Conservation (phyloP, 2,888 invertebrate species). For the Gerosis bhagava region DNA sequence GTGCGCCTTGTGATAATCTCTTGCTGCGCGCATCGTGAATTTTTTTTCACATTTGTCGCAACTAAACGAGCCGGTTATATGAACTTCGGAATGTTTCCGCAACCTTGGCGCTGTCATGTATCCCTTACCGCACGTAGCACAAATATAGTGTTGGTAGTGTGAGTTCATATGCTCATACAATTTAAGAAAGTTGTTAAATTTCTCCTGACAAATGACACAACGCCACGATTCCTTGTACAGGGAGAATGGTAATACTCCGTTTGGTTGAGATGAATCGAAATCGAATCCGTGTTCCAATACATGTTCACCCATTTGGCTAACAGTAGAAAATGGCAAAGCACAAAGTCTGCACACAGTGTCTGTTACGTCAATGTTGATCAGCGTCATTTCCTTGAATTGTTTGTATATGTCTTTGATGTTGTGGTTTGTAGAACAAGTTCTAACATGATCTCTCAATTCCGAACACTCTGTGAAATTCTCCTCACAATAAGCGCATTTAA, state of each 20-base stretch:
- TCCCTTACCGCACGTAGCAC: slow-evolving; percentile 69
- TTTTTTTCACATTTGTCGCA: slow-evolving; percentile 62
- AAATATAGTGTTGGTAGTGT: slow-evolving; percentile 73
- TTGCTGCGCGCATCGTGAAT: slow-evolving; percentile 61
- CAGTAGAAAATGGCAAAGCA: slow-evolving; percentile 44
- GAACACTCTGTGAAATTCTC: slow-evolving; percentile 59
- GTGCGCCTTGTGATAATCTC: slow-evolving; percentile 65
- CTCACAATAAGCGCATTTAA: slow-evolving; percentile 71
- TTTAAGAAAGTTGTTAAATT: slow-evolving; percentile 68
- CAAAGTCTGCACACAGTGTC: slow-evolving; percentile 59
- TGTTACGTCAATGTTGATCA: slow-evolving; percentile 67
- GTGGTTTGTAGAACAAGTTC: slow-evolving; percentile 51
- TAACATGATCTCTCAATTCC: slow-evolving; percentile 56
- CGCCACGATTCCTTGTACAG: slow-evolving; percentile 65
- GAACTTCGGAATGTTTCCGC: slow-evolving; percentile 70
- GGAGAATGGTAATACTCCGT: slow-evolving; percentile 65
- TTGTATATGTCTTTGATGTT: slow-evolving; percentile 63
- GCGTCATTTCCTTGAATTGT: slow-evolving; percentile 70
- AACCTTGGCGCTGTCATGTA: slow-evolving; percentile 68
- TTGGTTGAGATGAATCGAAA: slow-evolving; percentile 56
- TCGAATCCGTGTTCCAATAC: slow-evolving; percentile 56
- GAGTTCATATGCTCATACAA: slow-evolving; percentile 72
- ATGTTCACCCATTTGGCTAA: slow-evolving; percentile 57
- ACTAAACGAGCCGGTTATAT: slow-evolving; percentile 63
- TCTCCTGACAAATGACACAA: slow-evolving; percentile 59